A percentile compares a stretch with the other conserved stretches of the same genome.
Evolutionary conservation across 2,113 vertebrate genomes (phyloP).

Genomic region (Marmota monax): DNA sequence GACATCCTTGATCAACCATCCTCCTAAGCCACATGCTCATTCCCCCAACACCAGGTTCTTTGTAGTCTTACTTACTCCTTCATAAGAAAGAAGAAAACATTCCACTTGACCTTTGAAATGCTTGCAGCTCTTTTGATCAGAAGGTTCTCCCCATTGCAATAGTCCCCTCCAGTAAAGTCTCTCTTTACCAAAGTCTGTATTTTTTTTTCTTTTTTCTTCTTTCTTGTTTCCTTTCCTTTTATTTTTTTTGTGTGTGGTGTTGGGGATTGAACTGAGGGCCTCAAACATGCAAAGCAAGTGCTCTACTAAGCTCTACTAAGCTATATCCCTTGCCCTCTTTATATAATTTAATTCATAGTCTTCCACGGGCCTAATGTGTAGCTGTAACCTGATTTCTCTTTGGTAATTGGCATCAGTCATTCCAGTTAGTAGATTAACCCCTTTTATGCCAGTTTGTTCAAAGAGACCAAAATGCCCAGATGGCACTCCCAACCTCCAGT

Average conservation of each 20-base stretch:
- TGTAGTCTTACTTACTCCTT: not conserved
- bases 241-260: no score
- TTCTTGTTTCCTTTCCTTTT: not conserved
- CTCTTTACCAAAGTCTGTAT: not conserved
- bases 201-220: not conserved
- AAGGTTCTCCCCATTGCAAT: not conserved
- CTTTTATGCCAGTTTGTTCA: not conserved
- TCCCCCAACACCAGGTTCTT: not conserved
- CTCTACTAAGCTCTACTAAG: no score
- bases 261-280: no score
- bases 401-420: not conserved
- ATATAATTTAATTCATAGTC: not conserved
- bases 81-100: not conserved
- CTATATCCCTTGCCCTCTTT: no score
- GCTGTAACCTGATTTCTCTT: not conserved
- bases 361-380: not conserved
- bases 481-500: not conserved
- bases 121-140: not conserved
- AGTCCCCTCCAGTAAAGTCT: not conserved
- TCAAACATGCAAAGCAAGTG: no score
- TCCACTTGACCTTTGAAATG: not conserved
- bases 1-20: slow-evolving; percentile 5
- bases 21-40: not conserved
- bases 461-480: not conserved
- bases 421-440: not conserved